Evolutionary conservation across 2,888 invertebrate genomes (phyloP).

Genomic region (Tenodera sinensis): DNA sequence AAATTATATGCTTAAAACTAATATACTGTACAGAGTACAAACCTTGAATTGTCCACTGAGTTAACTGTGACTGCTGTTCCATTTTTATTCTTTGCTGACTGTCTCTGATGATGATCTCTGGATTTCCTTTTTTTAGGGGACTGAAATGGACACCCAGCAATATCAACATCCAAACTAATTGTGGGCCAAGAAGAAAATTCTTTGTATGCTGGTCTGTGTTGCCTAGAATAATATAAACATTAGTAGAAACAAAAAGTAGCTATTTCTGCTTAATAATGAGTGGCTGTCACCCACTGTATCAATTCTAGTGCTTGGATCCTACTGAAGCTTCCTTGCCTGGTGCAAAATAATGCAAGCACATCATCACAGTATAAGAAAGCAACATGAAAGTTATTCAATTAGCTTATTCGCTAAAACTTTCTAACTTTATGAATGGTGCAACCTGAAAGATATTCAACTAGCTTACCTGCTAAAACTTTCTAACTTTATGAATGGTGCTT

Average conservation of each 20-base stretch:
- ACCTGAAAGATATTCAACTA: too few species aligned
- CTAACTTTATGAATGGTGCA: constrained; percentile 15
- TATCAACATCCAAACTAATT: constrained; percentile 48
- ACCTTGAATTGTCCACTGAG: constrained; percentile 1
- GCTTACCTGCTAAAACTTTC: constrained; percentile 9
- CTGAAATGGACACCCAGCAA: constrained; percentile 46
- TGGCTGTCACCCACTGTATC: not conserved
- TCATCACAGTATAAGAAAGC: not conserved
- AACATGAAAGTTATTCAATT: not conserved
- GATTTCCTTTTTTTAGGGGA: constrained; percentile 8
- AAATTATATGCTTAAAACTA: too few species aligned
- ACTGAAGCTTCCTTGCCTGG: not conserved
- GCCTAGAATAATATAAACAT: not conserved
- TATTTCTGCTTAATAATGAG: not conserved
- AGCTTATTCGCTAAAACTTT: constrained; percentile 2
- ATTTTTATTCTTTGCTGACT: not conserved
- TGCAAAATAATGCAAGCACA: not conserved
- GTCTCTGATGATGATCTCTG: not conserved
- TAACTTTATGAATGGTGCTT: constrained; percentile 12
- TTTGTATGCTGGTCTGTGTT: constrained; percentile 53
- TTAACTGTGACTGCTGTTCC: not conserved
- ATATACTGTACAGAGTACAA: not conserved
- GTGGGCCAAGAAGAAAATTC: constrained; percentile 62
- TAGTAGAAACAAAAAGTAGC: not conserved
- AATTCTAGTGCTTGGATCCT: not conserved